A percentile compares a stretch with the other conserved stretches of the same genome.
Conservation (phyloP, 2,888 invertebrate genomes). For the Zygothrica quintamaculata region DNA sequence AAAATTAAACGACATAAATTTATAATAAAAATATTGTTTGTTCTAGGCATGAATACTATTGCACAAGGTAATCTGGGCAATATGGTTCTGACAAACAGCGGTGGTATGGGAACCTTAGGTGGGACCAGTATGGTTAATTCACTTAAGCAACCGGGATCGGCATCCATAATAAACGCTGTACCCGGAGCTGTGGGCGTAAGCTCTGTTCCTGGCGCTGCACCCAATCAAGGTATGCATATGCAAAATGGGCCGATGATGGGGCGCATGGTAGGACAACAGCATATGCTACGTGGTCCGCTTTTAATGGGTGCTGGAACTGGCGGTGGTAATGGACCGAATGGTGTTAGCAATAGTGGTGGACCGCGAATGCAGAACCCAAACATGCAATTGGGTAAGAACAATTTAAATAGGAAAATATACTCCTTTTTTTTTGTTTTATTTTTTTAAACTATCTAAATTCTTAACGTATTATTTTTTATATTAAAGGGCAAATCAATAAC, state of each 20-base stretch:
- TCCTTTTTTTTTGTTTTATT: too few species aligned
- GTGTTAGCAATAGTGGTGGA: constrained; percentile 82
- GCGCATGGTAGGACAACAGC: constrained; percentile 83
- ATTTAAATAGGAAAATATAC: not conserved
- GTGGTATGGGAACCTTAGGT: constrained; percentile 85
- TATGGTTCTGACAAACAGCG: constrained; percentile 93
- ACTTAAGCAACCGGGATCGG: constrained; percentile 87
- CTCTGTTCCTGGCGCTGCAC: constrained; percentile 66
- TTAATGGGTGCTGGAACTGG: constrained; percentile 82
- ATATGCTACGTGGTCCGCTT: constrained; percentile 84
- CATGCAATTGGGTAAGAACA: constrained; percentile 82
- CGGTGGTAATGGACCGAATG: constrained; percentile 70
- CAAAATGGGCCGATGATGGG: constrained; percentile 92
- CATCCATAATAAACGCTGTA: constrained; percentile 87
- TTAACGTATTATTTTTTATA: too few species aligned
- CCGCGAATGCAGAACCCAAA: constrained; percentile 87
- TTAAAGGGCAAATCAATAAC: constrained; percentile 83
- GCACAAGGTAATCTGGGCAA: constrained; percentile 86
- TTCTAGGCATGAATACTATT: constrained; percentile 88
- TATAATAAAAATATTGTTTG: not conserved
- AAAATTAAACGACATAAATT: too few species aligned
- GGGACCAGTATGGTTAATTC: constrained; percentile 89
- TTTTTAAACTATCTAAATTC: too few species aligned
- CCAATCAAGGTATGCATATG: constrained; percentile 83
- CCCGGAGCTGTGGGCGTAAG: constrained; percentile 87